Evolutionary conservation across 2,113 vertebrate species (phyloP).

Genomic region (Sturnira hondurensis): DNA sequence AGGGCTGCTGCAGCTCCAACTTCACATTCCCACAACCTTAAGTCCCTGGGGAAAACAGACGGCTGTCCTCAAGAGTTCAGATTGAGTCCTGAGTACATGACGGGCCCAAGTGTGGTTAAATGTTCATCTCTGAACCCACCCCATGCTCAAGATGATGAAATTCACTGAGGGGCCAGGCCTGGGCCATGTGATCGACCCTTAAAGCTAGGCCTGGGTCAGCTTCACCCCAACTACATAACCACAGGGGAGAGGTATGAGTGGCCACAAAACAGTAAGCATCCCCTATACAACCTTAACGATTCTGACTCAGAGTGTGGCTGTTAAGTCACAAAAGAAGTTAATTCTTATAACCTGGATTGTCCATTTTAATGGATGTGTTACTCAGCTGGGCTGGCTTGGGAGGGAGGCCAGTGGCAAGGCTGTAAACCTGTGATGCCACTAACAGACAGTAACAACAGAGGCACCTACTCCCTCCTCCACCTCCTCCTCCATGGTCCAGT

Average conservation of each 20-base stretch:
- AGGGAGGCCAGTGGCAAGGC: neutral
- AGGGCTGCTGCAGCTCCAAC: neutral
- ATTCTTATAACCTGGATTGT: neutral
- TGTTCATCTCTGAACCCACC: neutral
- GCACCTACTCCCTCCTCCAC: too few species aligned
- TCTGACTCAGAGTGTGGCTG: neutral
- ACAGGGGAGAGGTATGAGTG: neutral
- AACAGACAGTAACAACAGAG: neutral
- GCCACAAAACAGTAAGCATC: neutral
- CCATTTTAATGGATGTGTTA: neutral
- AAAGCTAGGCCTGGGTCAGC: neutral
- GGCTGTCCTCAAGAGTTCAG: neutral
- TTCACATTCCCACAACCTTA: neutral
- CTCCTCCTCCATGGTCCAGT: neutral
- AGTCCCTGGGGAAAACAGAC: neutral
- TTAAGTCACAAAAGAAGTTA: neutral
- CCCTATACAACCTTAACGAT: neutral
- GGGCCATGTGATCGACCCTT: neutral
- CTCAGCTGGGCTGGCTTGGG: neutral
- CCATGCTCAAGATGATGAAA: neutral
- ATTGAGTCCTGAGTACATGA: neutral
- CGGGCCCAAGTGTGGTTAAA: neutral
- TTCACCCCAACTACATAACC: neutral
- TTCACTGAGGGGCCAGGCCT: neutral
- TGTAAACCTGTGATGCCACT: accelerated